A percentile compares a stretch with the other conserved stretches of the same genome.
phyloP scores from a whole-genome alignment of 1,140 invertebrate genomes.

The Phenacoccus solenopsis region DNA sequence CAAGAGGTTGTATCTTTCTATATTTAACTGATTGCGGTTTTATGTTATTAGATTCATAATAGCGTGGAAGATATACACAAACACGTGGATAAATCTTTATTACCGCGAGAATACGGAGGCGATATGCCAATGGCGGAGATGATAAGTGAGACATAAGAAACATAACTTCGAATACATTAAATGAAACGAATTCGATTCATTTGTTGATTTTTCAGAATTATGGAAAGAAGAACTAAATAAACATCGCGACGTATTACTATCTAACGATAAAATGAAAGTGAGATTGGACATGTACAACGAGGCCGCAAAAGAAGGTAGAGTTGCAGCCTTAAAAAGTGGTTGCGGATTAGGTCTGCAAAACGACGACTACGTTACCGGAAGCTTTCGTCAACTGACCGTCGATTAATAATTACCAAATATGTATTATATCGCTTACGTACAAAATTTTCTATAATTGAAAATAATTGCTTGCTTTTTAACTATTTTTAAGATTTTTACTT shows the following conservation, averaged over 20 bases:
- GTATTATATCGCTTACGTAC: too few relatives aligned
- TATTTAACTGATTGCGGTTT: too few relatives aligned
- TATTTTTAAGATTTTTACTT: too few relatives aligned
- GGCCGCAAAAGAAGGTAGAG: slow-evolving; percentile 52
- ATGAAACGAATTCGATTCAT: too few relatives aligned
- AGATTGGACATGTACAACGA: slow-evolving; percentile 48
- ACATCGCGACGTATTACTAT: slow-evolving; percentile 25
- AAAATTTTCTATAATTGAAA: too few relatives aligned
- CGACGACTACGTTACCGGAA: slow-evolving; percentile 46
- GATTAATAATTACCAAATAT: slow-evolving; percentile 39
- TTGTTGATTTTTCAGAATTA: slow-evolving; percentile 35
- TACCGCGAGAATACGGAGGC: slow-evolving; percentile 71
- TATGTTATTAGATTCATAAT: slow-evolving; percentile 45
- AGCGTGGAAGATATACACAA: slow-evolving; percentile 43
- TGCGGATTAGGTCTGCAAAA: slow-evolving; percentile 41
- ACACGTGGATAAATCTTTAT: slow-evolving; percentile 47
- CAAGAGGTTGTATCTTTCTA: too few relatives aligned
- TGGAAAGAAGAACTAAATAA: slow-evolving; percentile 50
- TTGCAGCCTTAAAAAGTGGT: slow-evolving; percentile 46
- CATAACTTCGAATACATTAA: too few relatives aligned
- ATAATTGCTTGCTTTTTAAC: too few relatives aligned
- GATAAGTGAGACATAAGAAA: slow-evolving; percentile 70
- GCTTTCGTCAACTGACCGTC: slow-evolving; percentile 63
- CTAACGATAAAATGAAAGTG: slow-evolving; percentile 45
- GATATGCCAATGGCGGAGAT: slow-evolving; percentile 66